phyloP scores from a whole-genome alignment of 2,888 invertebrate species.

The Lithosia quadra region DNA sequence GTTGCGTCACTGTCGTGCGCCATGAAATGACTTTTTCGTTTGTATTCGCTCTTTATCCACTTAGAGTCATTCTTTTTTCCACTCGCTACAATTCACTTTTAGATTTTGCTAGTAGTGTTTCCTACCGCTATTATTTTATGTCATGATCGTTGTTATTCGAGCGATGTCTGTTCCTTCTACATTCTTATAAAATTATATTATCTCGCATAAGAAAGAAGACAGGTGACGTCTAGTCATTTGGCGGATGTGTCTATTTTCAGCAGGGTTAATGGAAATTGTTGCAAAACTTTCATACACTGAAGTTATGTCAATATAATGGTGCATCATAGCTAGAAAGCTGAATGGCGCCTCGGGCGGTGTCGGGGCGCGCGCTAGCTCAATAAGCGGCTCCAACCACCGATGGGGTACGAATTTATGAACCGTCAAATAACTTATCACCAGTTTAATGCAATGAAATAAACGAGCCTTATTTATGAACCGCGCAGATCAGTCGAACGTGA shows the following conservation, averaged over 20 bases:
- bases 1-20: slow-evolving; percentile 79
- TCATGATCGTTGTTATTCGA: slow-evolving; percentile 35
- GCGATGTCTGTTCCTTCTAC: not conserved
- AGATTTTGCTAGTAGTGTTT: slow-evolving; percentile 77
- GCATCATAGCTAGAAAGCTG: slow-evolving; percentile 76
- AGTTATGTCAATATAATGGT: slow-evolving; percentile 69
- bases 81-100: slow-evolving; percentile 86
- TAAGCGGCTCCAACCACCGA: slow-evolving; percentile 66
- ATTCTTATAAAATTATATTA: not conserved
- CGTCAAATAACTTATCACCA: slow-evolving; percentile 86
- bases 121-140: slow-evolving; percentile 74
- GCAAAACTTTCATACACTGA: slow-evolving; percentile 60
- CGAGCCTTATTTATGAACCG: slow-evolving; percentile 82
- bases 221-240: not conserved
- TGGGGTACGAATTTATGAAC: slow-evolving; percentile 82
- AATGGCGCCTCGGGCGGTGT: slow-evolving; percentile 71
- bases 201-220: not conserved
- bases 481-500: slow-evolving; percentile 79
- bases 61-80: slow-evolving; percentile 85
- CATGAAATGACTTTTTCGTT: slow-evolving; percentile 87
- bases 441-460: slow-evolving; percentile 85
- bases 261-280: not conserved
- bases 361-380: slow-evolving; percentile 67
- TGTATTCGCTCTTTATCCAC: slow-evolving; percentile 86
- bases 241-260: not conserved